Percentiles rank a stretch among this genome's conserved stretches.
phyloP scores from a whole-genome alignment of 2,113 vertebrate species.

The Hassar affinis region DNA sequence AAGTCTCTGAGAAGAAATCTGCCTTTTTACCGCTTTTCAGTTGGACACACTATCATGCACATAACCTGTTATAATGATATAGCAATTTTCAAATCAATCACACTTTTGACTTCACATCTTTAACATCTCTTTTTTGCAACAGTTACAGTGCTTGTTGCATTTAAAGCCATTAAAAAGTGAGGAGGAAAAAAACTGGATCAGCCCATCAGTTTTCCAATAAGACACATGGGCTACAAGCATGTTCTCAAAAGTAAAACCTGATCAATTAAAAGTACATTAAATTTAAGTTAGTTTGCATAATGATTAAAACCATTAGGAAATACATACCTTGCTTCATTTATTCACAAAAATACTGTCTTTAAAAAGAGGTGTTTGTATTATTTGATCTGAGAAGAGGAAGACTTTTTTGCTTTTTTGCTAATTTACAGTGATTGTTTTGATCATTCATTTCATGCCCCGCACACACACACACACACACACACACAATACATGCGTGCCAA shows the following conservation, averaged over 20 bases:
- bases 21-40: background rate
- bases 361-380: background rate
- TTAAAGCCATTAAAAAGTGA: background rate
- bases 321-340: background rate
- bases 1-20: background rate
- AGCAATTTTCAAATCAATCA: background rate
- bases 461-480: background rate
- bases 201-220: background rate
- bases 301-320: background rate
- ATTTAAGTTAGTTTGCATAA: background rate
- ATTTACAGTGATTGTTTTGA: background rate
- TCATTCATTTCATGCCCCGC: background rate
- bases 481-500: background rate
- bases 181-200: background rate
- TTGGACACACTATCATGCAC: background rate
- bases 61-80: background rate
- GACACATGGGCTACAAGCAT: background rate
- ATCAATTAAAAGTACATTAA: background rate
- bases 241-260: background rate
- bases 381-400: background rate
- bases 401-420: background rate
- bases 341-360: background rate
- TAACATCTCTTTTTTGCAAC: background rate
- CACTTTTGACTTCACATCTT: background rate
- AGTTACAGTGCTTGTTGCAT: background rate